A percentile compares a stretch with the other conserved stretches of the same genome.
These are phyloP conservation scores for Cyprinodon diabolis DNA, from an alignment of 2,797 vertebrate genomes.

Conservation along the genomic window DNA sequence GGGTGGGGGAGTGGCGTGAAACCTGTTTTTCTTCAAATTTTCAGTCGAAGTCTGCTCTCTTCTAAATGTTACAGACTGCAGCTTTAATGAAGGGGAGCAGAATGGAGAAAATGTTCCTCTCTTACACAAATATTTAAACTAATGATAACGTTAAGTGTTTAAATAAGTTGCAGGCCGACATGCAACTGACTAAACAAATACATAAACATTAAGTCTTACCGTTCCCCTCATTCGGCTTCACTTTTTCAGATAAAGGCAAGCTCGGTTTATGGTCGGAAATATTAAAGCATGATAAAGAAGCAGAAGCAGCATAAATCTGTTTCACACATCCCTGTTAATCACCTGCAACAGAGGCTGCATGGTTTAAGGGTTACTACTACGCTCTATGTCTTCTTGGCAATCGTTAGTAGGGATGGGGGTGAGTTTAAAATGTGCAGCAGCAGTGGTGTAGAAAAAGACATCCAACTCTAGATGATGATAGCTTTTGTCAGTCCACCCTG, in stretches of 20 bases:
- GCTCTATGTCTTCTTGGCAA: conserved; percentile 58
- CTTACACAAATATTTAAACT: too few relatives aligned
- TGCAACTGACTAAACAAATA: too few relatives aligned
- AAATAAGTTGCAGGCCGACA: too few relatives aligned
- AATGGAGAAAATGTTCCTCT: too few relatives aligned
- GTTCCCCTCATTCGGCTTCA: background rate
- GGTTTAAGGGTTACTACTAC: conserved; percentile 62
- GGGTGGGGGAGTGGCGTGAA: too few relatives aligned
- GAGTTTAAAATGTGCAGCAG: conserved; percentile 48
- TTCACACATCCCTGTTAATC: conserved; percentile 20
- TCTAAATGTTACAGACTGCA: too few relatives aligned
- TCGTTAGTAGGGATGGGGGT: conserved; percentile 62
- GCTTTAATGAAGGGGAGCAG: too few relatives aligned
- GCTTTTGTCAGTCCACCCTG: conserved; percentile 68
- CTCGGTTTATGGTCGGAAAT: background rate
- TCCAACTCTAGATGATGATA: conserved; percentile 71
- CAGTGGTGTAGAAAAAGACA: conserved; percentile 63
- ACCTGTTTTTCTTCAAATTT: too few relatives aligned
- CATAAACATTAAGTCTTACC: too few relatives aligned
- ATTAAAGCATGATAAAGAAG: background rate
- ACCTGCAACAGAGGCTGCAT: conserved; percentile 37
- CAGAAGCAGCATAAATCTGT: background rate
- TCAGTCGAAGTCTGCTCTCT: too few relatives aligned
- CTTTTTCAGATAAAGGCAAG: background rate
- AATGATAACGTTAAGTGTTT: too few relatives aligned